Conservation (phyloP, 2,888 invertebrate genomes). For the Colletes collaris region DNA sequence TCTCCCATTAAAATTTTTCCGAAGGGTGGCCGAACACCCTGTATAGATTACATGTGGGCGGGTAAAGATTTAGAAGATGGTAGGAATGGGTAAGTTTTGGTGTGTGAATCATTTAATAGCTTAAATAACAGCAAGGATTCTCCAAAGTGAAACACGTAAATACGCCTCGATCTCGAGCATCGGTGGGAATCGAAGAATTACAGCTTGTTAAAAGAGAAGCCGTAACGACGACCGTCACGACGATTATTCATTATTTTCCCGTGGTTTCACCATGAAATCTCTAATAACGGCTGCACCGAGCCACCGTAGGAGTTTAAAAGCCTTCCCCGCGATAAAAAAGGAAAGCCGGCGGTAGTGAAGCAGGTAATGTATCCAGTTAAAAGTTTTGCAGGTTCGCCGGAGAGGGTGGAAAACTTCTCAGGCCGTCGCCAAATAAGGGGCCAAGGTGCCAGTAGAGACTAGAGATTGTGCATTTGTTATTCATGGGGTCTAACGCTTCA, state of each 20-base stretch:
- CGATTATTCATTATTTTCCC: slow-evolving; percentile 70
- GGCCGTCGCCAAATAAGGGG: slow-evolving; percentile 63
- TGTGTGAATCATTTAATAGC: too few relatives aligned
- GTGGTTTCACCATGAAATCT: slow-evolving; percentile 69
- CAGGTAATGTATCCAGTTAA: slow-evolving; percentile 82
- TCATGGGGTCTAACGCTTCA: slow-evolving; percentile 77
- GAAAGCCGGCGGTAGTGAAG: slow-evolving; percentile 75
- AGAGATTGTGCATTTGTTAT: slow-evolving; percentile 81
- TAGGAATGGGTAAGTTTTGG: too few relatives aligned
- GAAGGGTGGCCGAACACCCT: too few relatives aligned
- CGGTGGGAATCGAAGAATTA: slow-evolving; percentile 46
- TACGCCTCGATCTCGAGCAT: slow-evolving; percentile 38
- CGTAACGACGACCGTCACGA: slow-evolving; percentile 58
- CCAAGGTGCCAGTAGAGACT: slow-evolving; percentile 69
- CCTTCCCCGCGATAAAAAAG: slow-evolving; percentile 68
- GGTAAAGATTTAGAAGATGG: too few relatives aligned
- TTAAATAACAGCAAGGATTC: too few relatives aligned
- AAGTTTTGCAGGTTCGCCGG: slow-evolving; percentile 77
- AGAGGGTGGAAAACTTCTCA: slow-evolving; percentile 72
- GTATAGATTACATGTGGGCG: too few relatives aligned
- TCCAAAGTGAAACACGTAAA: neutral
- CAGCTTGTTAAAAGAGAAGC: slow-evolving; percentile 57
- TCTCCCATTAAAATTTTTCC: too few relatives aligned
- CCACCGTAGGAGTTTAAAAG: slow-evolving; percentile 74
- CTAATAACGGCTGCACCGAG: slow-evolving; percentile 70